Evolutionary conservation across 2,888 invertebrate species (phyloP), one percentile per base, ranked within the genome.

Genomic region (Cylindroiulus punctatus): DNA sequence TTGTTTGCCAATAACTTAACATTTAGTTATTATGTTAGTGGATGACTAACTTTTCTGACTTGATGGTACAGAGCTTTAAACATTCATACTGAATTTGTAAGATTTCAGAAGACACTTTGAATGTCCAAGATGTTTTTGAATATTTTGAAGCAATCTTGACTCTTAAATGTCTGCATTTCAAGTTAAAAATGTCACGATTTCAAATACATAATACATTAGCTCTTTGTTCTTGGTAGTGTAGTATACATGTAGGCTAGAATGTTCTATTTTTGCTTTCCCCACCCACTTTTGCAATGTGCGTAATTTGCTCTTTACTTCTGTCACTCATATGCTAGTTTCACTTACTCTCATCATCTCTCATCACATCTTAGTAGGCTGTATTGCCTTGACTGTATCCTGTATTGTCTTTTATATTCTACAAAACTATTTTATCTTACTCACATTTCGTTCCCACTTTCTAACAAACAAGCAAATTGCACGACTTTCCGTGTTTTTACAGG

Each of bases 401-500:
- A 19, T 40, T 42, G 30, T 32, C 81, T 81, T 40, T 83, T 83
- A 36, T 42, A 22, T 83, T 40, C 19, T 83, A 22, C 22, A 19
- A 40, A 82, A 22, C 44, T 36, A 2, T 83, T 83, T n/a, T 44
- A 44, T 83, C 44, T 44, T 83, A 36, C 44, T 36, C 83, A 19
- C 83, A 36, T n/a, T 42, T 8, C 26, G 30, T 83, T 83, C 44
- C 76, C 83, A 83, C 83, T 83, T 83, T 83, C 83, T 83, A 83
- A 83, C 83, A 83, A 83, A 76, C 76, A 76, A 76, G 76, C 76
- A 76, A 76, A 76, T 76, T 76, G 76, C 76, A 76, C 76, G 76
- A 76, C 84, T 65, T 84, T 42, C 76, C 40, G 30, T 85, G 44
- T 85, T 47, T 76, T 90, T 90, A 30, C 89, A 93, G 92, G 90